Base-by-base conservation (phyloP, 92 coral and sea anemone species). In the Parazoanthus swiftii region DNA sequence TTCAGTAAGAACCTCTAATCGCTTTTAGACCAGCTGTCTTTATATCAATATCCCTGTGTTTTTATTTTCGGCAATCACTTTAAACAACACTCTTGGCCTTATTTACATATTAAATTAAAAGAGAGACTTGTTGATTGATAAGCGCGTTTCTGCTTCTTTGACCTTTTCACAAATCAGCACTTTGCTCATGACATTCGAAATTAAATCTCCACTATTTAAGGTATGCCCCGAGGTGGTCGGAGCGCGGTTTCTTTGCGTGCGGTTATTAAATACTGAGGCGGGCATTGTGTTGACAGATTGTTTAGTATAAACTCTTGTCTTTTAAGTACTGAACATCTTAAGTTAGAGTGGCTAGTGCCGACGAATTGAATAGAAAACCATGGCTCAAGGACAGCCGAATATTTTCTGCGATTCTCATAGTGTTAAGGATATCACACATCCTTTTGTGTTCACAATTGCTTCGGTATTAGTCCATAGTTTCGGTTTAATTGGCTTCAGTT, bases 31-130 rank as follows among this genome's bases (percentile, higher is more conserved):
- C 87, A 70, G 79, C 79, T 72, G 79, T 36, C 79, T 36, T 84
- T 84, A 46, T 71, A 48, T 44, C 15, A 13, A 21, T 7, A 70
- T 39, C 80, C 14, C 18, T 1, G 59, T 7, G 59, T 42, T 84
- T 42, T 84, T 33, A 8, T 51, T 50, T 26, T 84, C 79, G 7
- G 59, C 87, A n/a, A 8, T 68, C 59, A 70, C 77, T 83, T 70
- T 44, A 83, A 72, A 63, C 56, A 80, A 16, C 77, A 50, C 77
- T 68, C 86, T 84, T 46, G 44, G 8, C 29, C 79, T 1, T 84
- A 84, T 84, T 84, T 71, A 84, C 87, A 84, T 84, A 84, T 84
- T 84, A 44, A 46, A 84, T 84, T 84, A 84, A 84, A 84, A 71
- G 37, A 44, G 77, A 71, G 66, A 70, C 79, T 84, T 74, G 87